Percentiles rank a stretch among this genome's conserved stretches.
Conservation (phyloP, 2,113 vertebrate species). For the Jaculus jaculus region DNA sequence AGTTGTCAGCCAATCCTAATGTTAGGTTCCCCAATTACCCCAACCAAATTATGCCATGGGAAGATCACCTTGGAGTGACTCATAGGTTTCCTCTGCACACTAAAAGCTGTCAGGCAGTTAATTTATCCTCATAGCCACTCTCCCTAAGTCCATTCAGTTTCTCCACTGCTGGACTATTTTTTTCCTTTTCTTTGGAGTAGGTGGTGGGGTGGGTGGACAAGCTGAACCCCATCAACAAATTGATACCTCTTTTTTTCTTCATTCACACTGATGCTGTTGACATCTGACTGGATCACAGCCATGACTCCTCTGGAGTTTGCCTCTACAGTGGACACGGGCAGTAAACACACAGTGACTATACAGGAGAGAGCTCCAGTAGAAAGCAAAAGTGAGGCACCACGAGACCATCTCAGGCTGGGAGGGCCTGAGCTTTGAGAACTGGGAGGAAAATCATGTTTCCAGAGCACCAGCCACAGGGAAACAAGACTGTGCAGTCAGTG, state of each 20-base stretch:
- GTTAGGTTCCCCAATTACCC: too few species aligned
- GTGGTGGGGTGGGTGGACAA: background rate
- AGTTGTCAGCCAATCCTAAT: background rate
- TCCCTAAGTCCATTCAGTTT: background rate
- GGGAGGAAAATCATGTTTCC: background rate
- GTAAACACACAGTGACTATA: fast-evolving
- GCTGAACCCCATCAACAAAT: background rate
- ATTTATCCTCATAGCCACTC: background rate
- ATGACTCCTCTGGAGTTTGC: background rate
- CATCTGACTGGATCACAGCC: too few species aligned
- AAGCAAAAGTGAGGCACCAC: background rate
- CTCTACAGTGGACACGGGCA: background rate
- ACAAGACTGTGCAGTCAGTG: fast-evolving
- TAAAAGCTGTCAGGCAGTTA: background rate
- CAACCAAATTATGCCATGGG: background rate
- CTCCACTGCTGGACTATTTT: background rate
- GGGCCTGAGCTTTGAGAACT: background rate
- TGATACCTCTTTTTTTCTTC: background rate
- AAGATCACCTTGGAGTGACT: too few species aligned
- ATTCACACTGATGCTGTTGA: background rate
- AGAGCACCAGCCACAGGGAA: background rate
- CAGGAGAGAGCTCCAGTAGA: background rate
- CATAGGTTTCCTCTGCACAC: background rate
- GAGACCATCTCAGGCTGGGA: background rate
- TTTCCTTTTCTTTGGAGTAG: background rate